Evolutionary conservation across 2,113 vertebrate species (phyloP), one percentile per base, ranked within the genome.

Genomic region (Oncorhynchus kisutch): DNA sequence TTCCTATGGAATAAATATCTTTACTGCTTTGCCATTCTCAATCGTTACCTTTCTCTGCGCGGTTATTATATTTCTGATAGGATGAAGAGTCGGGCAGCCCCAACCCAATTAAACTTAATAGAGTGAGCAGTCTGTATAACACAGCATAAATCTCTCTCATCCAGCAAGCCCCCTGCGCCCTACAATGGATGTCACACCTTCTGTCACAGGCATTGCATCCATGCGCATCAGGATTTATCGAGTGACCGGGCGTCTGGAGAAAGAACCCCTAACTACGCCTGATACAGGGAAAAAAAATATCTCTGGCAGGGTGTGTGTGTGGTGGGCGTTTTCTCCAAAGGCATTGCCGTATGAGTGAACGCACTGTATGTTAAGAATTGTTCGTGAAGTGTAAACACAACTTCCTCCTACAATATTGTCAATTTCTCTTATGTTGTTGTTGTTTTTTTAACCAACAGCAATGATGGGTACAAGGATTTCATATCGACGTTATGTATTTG

Each of bases 61-160:
- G 9, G 11, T 81, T 89, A 82, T 88, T 84, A 59, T 27, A 76
- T 67, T 75, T 86, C 77, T 81, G 85, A 80, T 82, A 78, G 84
- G 84, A 88, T 86, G 75, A 86, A 78, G 82, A 78, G 84, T 64
- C 62, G 59, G 11, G 78, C 39, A 82, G 78, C 76, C 76, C 90
- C 80, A 87, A 91, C 78, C 75, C 78, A 84, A 62, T 92, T 93
- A 90, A 57, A 72, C 78, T 77, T 74, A 92, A 89, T 82, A 86
- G 90, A 86, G 54, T 82, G 73, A 83, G 74, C 81, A 79, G 67
- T 70, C 89, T 69, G 76, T 86, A 88, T 89, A 85, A 80, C 62
- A 81, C 45, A 69, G 11, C 80, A 80, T 88, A 88, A 68, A 92
- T 87, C 79, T 80, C 81, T 81, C 68, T 81, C 84, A 78, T 78